phyloP scores from a whole-genome alignment of 1,140 invertebrate genomes.

The Micrasema minimum region DNA sequence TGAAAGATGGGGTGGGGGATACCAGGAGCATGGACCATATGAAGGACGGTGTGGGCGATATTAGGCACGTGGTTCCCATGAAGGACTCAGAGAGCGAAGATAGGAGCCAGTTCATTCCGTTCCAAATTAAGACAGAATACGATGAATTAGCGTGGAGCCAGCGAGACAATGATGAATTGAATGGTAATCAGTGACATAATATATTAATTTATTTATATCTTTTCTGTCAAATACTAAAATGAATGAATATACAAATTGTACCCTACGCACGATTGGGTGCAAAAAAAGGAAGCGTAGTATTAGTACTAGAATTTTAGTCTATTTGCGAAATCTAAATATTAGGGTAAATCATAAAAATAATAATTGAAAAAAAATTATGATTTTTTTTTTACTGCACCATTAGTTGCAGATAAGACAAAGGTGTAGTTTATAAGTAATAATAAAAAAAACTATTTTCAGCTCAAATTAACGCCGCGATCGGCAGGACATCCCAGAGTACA shows the following conservation, averaged over 20 bases:
- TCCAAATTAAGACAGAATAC: conserved; percentile 47
- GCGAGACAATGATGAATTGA: neutral
- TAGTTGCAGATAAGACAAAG: neutral
- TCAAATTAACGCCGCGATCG: conserved; percentile 1
- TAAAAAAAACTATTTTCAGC: neutral
- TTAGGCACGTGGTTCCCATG: too few relatives aligned
- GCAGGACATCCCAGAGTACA: conserved; percentile 7
- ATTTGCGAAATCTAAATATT: neutral
- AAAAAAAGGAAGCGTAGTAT: neutral
- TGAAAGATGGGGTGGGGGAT: neutral
- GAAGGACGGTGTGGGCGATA: neutral
- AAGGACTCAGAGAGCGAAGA: too few relatives aligned
- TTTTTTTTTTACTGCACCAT: neutral
- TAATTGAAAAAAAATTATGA: neutral
- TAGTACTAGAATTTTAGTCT: neutral
- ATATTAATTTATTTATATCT: neutral
- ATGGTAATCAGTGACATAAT: conserved; percentile 8
- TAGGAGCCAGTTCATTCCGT: conserved; percentile 4
- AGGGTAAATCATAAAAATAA: neutral
- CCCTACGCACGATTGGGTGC: neutral
- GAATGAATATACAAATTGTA: neutral
- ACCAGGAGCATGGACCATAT: neutral
- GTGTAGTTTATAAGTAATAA: neutral
- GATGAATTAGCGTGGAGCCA: conserved; percentile 32
- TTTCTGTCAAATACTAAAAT: neutral